Conservation (phyloP, 2,797 vertebrate genomes). For the Gallinago stenura region DNA sequence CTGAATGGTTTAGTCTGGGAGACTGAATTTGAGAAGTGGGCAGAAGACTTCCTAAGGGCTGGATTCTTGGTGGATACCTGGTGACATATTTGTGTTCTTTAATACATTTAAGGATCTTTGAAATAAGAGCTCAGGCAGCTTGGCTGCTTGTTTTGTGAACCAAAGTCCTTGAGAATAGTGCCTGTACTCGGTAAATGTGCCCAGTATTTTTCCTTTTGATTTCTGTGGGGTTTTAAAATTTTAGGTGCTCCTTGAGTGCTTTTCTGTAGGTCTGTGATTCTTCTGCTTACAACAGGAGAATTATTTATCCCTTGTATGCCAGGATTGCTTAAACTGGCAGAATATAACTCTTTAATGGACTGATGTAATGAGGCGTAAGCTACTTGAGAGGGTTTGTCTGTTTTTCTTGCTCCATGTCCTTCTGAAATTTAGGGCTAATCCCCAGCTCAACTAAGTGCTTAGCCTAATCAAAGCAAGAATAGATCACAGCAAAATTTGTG, state of each 20-base stretch:
- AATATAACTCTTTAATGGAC: background rate
- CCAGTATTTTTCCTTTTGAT: background rate
- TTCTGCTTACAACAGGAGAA: background rate
- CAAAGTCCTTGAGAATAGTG: background rate
- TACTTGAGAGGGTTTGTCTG: background rate
- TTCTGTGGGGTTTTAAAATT: background rate
- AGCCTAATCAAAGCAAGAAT: background rate
- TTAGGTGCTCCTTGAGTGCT: background rate
- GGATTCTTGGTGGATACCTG: background rate
- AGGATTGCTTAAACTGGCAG: background rate
- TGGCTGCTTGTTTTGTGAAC: background rate
- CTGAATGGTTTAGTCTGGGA: slow-evolving; percentile 13
- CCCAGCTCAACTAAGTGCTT: background rate
- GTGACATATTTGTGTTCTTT: background rate
- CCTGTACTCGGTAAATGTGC: background rate
- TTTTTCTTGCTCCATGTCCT: background rate
- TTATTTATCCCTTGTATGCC: background rate
- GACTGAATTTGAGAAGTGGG: background rate
- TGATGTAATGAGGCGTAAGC: background rate
- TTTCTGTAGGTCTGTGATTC: background rate
- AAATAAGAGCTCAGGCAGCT: background rate
- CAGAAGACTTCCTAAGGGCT: background rate
- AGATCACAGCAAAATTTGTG: background rate
- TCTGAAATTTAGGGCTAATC: background rate
- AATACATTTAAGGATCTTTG: background rate